Conservation (phyloP, 2,888 invertebrate species). For the Perizoma flavofasciatum region DNA sequence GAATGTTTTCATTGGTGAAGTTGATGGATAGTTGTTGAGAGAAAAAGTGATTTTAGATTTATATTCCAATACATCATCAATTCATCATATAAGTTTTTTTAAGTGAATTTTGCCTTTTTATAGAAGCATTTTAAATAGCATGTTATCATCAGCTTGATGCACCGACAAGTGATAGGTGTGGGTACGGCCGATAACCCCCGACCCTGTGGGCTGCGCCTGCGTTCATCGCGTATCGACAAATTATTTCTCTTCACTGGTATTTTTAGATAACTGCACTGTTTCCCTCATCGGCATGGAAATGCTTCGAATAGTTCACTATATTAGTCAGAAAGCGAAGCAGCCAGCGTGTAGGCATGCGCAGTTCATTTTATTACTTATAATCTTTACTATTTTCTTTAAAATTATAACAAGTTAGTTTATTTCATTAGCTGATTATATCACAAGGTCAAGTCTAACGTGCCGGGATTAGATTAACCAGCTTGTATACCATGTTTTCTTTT, state of each 20-base stretch:
- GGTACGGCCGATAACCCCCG: conserved; percentile 35
- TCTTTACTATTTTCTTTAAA: too few relatives aligned
- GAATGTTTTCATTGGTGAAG: conserved; percentile 46
- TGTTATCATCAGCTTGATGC: conserved; percentile 1
- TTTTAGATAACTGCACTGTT: conserved; percentile 32
- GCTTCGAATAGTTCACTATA: conserved; percentile 9
- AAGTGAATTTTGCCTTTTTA: neutral
- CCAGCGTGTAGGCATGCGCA: neutral
- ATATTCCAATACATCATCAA: conserved; percentile 19
- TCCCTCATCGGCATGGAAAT: conserved; percentile 15
- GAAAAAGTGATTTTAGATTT: conserved; percentile 38
- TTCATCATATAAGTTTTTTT: neutral
- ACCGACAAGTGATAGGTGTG: conserved; percentile 24
- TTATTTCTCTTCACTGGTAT: conserved; percentile 33
- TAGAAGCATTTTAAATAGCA: neutral
- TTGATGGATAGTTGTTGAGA: conserved; percentile 33
- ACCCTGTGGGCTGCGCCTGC: conserved; percentile 9
- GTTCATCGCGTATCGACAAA: conserved; percentile 20
- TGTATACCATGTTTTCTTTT: too few relatives aligned
- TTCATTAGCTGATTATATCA: too few relatives aligned
- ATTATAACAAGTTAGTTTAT: too few relatives aligned
- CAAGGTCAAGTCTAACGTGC: too few relatives aligned
- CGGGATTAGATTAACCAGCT: too few relatives aligned
- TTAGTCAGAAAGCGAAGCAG: neutral
- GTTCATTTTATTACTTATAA: too few relatives aligned